These are phyloP conservation scores for Hirtodrosophila duncani DNA, from an alignment of 2,888 invertebrate genomes.

Conservation along the genomic window DNA sequence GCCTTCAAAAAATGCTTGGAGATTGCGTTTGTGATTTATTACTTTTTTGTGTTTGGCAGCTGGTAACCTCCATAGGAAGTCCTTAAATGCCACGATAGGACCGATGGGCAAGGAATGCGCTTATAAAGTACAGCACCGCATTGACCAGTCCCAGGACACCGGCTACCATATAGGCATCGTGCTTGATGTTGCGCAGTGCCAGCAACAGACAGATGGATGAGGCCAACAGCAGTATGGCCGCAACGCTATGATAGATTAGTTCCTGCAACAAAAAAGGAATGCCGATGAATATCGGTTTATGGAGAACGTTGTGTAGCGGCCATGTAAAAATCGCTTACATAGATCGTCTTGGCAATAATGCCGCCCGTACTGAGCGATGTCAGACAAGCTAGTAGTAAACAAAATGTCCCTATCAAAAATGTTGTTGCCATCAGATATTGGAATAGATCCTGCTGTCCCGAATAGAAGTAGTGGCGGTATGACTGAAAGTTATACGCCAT, in stretches of 20 bases:
- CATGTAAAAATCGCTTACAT: constrained; percentile 72
- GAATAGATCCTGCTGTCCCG: constrained; percentile 81
- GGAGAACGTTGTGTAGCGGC: no score
- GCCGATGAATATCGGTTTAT: neutral
- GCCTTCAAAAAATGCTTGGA: constrained; percentile 29
- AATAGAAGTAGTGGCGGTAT: constrained; percentile 50
- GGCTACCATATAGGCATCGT: constrained; percentile 85
- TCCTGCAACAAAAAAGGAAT: constrained; percentile 81
- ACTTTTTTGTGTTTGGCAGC: neutral
- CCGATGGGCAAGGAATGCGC: constrained; percentile 87
- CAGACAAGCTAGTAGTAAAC: constrained; percentile 86
- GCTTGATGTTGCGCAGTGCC: constrained; percentile 81
- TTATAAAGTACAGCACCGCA: constrained; percentile 85
- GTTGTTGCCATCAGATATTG: constrained; percentile 86
- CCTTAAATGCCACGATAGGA: constrained; percentile 86
- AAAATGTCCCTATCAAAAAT: constrained; percentile 88
- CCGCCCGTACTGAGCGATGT: constrained; percentile 89
- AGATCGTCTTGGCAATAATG: constrained; percentile 86
- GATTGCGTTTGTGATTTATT: constrained; percentile 28
- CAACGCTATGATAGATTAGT: constrained; percentile 88
- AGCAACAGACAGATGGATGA: constrained; percentile 85
- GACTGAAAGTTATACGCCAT: constrained; percentile 81
- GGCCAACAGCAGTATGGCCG: constrained; percentile 85
- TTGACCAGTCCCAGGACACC: constrained; percentile 86
- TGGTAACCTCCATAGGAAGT: no score